Evolutionary conservation across 2,888 invertebrate genomes (phyloP), one percentile per base, ranked within the genome.

Genomic region (Meganola albula): DNA sequence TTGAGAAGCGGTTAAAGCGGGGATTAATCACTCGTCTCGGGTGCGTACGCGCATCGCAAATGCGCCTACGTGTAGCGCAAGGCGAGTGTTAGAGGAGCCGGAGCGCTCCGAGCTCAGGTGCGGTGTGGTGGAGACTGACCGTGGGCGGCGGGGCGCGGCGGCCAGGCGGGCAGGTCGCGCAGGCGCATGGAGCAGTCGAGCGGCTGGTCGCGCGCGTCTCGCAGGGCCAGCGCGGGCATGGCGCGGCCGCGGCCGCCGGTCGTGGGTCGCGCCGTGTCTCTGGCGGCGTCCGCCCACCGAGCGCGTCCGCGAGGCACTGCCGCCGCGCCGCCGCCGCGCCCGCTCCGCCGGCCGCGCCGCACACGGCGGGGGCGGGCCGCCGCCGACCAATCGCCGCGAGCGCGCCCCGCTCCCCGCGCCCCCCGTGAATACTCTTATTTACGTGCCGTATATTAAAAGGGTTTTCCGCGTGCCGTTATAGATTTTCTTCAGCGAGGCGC

Each of bases 161-260:
- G 75, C 76, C 76, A 74, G 62, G 74, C 72, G 55, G 76, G 76
- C 59, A 76, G 65, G 58, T 76, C 78, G 63, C 80, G 84, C 74
- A 82, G 78, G 71, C 82, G 78, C 87, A 91, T 91, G 72, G 92
- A 92, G 82, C 92, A 92, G 87, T 92, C 92, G 59, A 92, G 86
- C 54, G 92, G 92, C 78, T 91, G 91, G 70, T 79, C 73, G 87
- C 85, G 74, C 78, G 91, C 91, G 70, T 79, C 73, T 87, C 85
- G 74, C 65, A 87, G 86, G 56, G 88, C 88, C 71, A 90, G 87
- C 88, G 89, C 90, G 75, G 90, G 90, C 88, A 90, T 89, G 63
- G 87, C 87, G 74, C 85, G 80, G 74, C 76, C 75, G 75, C 74
- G 72, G 74, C 74, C 88, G 87, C 89, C 83, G 87, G 88, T 86